These are phyloP conservation scores for Oscheius onirici DNA, from an alignment of 2,888 invertebrate species.

Conservation along the genomic window DNA sequence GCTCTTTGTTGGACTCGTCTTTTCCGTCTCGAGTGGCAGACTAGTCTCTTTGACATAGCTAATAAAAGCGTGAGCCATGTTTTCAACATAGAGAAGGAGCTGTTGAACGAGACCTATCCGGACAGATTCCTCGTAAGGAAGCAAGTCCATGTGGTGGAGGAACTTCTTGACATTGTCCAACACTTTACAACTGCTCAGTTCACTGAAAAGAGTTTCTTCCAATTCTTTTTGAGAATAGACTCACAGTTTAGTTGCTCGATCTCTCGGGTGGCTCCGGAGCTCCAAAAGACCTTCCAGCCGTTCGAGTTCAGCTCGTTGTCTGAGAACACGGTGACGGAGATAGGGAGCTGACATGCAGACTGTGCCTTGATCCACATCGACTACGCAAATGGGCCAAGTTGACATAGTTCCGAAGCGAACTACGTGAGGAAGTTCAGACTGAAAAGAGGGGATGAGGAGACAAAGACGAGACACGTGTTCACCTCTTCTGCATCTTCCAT, in stretches of 20 bases:
- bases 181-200: conserved; percentile 43
- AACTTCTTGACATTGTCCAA: conserved; percentile 50
- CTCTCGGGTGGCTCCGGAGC: conserved; percentile 2
- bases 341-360: conserved; percentile 62
- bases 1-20: conserved; percentile 46
- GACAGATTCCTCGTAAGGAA: conserved; percentile 51
- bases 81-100: conserved; percentile 60
- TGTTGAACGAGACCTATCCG: conserved; percentile 61
- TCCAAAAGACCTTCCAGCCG: conserved; percentile 45
- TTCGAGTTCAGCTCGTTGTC: conserved; percentile 43
- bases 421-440: conserved; percentile 50
- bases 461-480: no score
- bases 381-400: conserved; percentile 63
- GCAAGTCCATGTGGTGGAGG: conserved; percentile 51
- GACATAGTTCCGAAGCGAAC: conserved; percentile 43
- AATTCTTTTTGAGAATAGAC: neutral
- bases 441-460: conserved; percentile 30
- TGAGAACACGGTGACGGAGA: conserved; percentile 41
- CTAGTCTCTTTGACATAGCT: conserved; percentile 55
- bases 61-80: conserved; percentile 59
- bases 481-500: no score
- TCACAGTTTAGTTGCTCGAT: conserved; percentile 23
- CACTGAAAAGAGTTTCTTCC: conserved; percentile 38
- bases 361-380: conserved; percentile 62
- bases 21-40: conserved; percentile 46